Conservation (phyloP, 92 coral and sea anemone genomes). For the Umimayanthus chanpuru region DNA sequence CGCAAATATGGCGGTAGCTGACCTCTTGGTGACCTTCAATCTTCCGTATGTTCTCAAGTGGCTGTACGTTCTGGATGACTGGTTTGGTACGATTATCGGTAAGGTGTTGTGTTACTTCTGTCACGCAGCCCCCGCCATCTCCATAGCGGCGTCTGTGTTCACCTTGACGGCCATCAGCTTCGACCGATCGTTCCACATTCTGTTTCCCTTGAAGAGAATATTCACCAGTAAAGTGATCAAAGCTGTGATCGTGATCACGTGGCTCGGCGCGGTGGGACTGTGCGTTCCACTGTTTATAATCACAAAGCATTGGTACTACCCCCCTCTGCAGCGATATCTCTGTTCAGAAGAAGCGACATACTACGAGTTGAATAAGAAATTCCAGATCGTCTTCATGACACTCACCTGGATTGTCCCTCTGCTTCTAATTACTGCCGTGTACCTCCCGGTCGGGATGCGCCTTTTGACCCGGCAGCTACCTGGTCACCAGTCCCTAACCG, state of each 20-base stretch:
- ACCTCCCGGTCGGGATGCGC: conserved; percentile 60
- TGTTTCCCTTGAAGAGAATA: conserved; percentile 66
- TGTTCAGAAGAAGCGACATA: conserved; percentile 48
- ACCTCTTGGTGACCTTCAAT: conserved; percentile 65
- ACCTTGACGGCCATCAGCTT: conserved; percentile 71
- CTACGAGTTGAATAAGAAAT: not conserved
- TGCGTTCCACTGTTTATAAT: conserved; percentile 64
- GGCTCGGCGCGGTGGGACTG: conserved; percentile 61
- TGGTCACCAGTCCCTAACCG: conserved; percentile 68
- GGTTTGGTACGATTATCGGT: conserved; percentile 75
- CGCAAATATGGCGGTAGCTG: conserved; percentile 85
- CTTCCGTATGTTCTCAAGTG: conserved; percentile 72
- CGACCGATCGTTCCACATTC: conserved; percentile 71
- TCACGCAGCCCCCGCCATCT: conserved; percentile 59
- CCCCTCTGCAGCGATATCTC: conserved; percentile 25
- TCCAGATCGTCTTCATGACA: conserved; percentile 46
- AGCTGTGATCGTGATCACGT: conserved; percentile 53
- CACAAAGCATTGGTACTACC: conserved; percentile 2
- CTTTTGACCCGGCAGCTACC: conserved; percentile 73
- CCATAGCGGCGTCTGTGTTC: conserved; percentile 72
- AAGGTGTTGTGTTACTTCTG: conserved; percentile 64
- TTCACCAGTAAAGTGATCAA: conserved; percentile 66
- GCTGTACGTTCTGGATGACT: conserved; percentile 54
- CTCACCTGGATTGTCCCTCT: conserved; percentile 70
- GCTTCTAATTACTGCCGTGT: conserved; percentile 59